Percentiles rank a stretch among this genome's conserved stretches.
These are phyloP conservation scores for Trachelus troglodyta DNA, from an alignment of 2,888 invertebrate species.

Conservation along the genomic window DNA sequence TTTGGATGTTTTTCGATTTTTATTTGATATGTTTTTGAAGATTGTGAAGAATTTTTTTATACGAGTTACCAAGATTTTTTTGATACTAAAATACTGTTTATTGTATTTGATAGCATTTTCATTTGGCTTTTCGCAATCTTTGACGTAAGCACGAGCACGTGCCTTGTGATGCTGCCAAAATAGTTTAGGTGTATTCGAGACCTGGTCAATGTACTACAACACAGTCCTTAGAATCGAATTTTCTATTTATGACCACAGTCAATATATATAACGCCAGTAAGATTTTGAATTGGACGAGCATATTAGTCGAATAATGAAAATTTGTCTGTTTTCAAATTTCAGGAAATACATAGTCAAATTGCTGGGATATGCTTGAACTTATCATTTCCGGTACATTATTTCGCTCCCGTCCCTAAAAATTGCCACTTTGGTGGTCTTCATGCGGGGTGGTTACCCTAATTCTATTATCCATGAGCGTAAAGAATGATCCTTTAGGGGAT, in stretches of 20 bases:
- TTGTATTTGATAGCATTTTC: not conserved
- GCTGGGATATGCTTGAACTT: not conserved
- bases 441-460: not conserved
- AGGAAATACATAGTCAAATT: not conserved
- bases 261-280: not conserved
- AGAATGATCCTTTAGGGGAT: not conserved
- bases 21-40: too few relatives aligned
- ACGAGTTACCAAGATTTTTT: not conserved
- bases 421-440: not conserved
- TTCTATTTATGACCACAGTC: not conserved
- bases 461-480: not conserved
- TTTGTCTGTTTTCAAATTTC: not conserved
- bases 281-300: not conserved
- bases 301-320: not conserved
- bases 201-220: conserved; percentile 4
- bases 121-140: conserved; percentile 19
- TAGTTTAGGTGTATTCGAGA: not conserved
- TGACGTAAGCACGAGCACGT: conserved; percentile 5
- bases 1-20: too few relatives aligned
- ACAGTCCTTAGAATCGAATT: not conserved
- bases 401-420: not conserved
- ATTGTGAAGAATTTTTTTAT: too few relatives aligned
- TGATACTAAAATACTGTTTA: not conserved
- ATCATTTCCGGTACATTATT: not conserved
- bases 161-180: not conserved